phyloP scores from a whole-genome alignment of 2,888 invertebrate genomes.

The Lagria hirta region DNA sequence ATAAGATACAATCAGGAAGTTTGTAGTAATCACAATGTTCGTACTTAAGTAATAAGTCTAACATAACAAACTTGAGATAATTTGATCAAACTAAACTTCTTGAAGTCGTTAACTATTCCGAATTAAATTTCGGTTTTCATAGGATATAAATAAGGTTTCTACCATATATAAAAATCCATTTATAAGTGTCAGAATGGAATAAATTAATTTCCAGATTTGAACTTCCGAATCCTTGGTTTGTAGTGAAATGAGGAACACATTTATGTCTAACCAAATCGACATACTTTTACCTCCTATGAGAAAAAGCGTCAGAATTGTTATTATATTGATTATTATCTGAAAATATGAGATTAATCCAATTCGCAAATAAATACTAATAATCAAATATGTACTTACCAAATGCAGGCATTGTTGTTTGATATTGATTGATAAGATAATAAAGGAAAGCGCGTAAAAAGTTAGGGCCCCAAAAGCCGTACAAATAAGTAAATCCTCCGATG shows the following conservation, averaged over 20 bases:
- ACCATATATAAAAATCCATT: slow-evolving; percentile 9
- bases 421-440: slow-evolving; percentile 10
- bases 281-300: slow-evolving; percentile 4
- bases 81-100: no score
- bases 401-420: slow-evolving; percentile 3
- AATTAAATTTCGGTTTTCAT: slow-evolving; percentile 5
- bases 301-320: slow-evolving; percentile 5
- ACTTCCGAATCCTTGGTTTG: no score
- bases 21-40: no score
- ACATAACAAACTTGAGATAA: no score
- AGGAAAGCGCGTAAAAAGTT: slow-evolving; percentile 14
- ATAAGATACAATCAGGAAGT: no score
- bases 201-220: no score
- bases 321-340: slow-evolving; percentile 8
- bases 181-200: slow-evolving; percentile 3
- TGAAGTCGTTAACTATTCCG: not conserved
- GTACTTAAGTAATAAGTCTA: no score
- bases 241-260: not conserved
- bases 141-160: slow-evolving; percentile 12
- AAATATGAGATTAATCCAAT: no score
- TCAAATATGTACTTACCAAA: slow-evolving; percentile 11
- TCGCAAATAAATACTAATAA: no score
- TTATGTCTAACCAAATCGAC: slow-evolving; percentile 1
- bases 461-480: slow-evolving; percentile 9
- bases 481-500: slow-evolving; percentile 11